Percentiles rank a stretch among this genome's conserved stretches.
Conservation (phyloP, 2,113 vertebrate genomes). For the Oreochromis niloticus region DNA sequence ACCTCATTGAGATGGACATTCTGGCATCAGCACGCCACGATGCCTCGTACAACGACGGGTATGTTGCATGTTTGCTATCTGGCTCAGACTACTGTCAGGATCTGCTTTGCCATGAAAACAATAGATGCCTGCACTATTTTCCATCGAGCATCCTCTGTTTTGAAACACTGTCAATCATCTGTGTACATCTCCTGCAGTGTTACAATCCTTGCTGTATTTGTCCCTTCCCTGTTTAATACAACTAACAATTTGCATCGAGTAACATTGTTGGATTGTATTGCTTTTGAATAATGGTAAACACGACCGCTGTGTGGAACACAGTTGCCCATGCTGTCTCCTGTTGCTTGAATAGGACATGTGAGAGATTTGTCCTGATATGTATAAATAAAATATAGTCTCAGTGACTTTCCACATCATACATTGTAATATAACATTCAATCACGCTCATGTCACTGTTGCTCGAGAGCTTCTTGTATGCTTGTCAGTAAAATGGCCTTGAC, state of each 20-base stretch:
- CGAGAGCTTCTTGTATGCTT: constrained; percentile 43
- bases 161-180: constrained; percentile 33
- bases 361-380: constrained; percentile 21
- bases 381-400: constrained; percentile 22
- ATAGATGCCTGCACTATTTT: constrained; percentile 22
- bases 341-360: neutral
- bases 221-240: constrained; percentile 35
- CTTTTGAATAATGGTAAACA: constrained; percentile 28
- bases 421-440: constrained; percentile 48
- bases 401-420: constrained; percentile 44
- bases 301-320: constrained; percentile 14
- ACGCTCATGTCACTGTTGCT: constrained; percentile 41
- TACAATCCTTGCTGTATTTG: neutral
- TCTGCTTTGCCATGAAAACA: constrained; percentile 62
- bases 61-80: constrained; percentile 77
- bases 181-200: constrained; percentile 13
- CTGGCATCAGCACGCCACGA: constrained; percentile 92
- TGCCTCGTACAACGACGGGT: constrained; percentile 93
- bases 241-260: constrained; percentile 37
- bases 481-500: constrained; percentile 53
- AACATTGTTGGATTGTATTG: constrained; percentile 25
- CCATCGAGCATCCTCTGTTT: constrained; percentile 29
- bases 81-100: constrained; percentile 23
- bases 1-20: constrained; percentile 99
- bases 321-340: neutral